phyloP scores from a whole-genome alignment of 2,113 vertebrate species.

The Phycodurus eques region DNA sequence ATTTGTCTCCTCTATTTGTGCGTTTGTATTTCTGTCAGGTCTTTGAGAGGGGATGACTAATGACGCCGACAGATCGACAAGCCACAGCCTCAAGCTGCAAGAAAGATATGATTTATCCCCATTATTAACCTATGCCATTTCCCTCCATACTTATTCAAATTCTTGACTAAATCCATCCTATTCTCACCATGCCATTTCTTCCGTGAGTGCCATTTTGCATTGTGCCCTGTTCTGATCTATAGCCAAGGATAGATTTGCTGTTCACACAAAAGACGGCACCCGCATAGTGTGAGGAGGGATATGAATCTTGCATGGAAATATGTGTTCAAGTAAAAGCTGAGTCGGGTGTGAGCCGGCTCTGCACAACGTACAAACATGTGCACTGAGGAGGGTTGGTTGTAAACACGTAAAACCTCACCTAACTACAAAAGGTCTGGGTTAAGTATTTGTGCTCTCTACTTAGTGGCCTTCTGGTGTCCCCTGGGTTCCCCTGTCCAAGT shows the following conservation, averaged over 20 bases:
- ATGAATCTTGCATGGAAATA: slow-evolving; percentile 49
- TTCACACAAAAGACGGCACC: slow-evolving; percentile 45
- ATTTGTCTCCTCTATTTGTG: slow-evolving; percentile 49
- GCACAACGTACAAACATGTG: slow-evolving; percentile 2
- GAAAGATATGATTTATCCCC: slow-evolving; percentile 62
- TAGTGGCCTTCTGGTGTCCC: no score
- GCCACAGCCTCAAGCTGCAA: slow-evolving; percentile 48
- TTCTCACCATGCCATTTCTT: slow-evolving; percentile 14
- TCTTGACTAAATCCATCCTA: slow-evolving; percentile 49
- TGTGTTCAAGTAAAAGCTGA: slow-evolving; percentile 50
- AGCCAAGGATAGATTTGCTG: slow-evolving; percentile 50
- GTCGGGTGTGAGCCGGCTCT: slow-evolving; percentile 18
- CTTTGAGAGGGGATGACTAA: slow-evolving; percentile 61
- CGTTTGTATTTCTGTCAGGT: slow-evolving; percentile 60
- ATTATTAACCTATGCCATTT: slow-evolving; percentile 65
- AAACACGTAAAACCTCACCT: not conserved
- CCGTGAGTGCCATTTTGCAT: slow-evolving; percentile 22
- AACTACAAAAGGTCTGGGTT: not conserved
- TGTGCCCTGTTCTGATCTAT: slow-evolving; percentile 45
- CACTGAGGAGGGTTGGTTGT: not conserved
- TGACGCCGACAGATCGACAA: slow-evolving; percentile 50
- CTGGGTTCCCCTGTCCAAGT: no score
- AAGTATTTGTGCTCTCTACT: not conserved
- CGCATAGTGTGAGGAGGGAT: slow-evolving; percentile 17
- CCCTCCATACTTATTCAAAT: slow-evolving; percentile 56